Conservation (phyloP, 2,888 invertebrate species). For the Eucriotettix oculatus region DNA sequence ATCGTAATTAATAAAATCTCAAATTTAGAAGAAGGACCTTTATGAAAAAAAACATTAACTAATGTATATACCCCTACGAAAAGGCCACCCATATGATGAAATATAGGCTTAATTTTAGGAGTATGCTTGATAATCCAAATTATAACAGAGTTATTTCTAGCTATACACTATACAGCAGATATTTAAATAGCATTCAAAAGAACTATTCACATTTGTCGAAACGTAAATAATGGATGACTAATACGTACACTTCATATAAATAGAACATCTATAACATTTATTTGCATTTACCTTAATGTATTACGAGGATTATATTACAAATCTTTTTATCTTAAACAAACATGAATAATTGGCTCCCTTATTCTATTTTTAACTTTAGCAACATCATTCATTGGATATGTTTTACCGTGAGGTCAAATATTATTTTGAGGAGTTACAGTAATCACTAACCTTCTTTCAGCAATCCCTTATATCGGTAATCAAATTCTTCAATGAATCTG, state of each 20-base stretch:
- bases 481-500: neutral
- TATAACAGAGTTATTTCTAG: too few species aligned
- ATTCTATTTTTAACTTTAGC: too few species aligned
- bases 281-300: constrained; percentile 47
- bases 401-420: constrained; percentile 54
- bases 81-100: constrained; percentile 34
- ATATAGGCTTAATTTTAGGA: constrained; percentile 49
- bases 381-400: constrained; percentile 63
- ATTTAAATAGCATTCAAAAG: constrained; percentile 46
- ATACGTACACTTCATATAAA: constrained; percentile 50
- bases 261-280: constrained; percentile 55
- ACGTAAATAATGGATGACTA: constrained; percentile 52
- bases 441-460: constrained; percentile 59
- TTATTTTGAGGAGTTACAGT: constrained; percentile 66
- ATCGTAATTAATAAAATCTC: constrained; percentile 41
- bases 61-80: constrained; percentile 17
- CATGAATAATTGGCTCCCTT: constrained; percentile 47
- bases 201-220: constrained; percentile 49
- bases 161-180: too few species aligned
- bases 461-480: constrained; percentile 44
- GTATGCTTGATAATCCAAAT: too few species aligned
- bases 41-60: constrained; percentile 25
- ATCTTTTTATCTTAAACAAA: constrained; percentile 31
- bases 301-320: too few species aligned
- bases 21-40: constrained; percentile 34